Conservation (phyloP, 2,888 invertebrate species). For the Chalcis sispes region DNA sequence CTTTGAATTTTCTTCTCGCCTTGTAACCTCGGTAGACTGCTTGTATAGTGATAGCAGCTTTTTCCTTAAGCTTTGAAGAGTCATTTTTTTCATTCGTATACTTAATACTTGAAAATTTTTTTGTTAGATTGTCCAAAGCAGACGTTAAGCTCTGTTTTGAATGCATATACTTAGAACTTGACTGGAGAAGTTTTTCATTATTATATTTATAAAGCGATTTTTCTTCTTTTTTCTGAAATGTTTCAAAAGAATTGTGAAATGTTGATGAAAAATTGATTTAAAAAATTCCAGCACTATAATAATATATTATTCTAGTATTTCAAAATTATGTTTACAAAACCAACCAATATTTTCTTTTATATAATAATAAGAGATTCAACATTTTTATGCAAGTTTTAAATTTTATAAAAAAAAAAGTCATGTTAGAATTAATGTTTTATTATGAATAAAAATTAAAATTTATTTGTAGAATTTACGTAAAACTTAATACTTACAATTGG, state of each 20-base stretch:
- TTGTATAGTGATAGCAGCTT: slow-evolving; percentile 74
- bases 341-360: too few species aligned
- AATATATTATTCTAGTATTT: background rate
- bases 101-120: background rate
- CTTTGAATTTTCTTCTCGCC: slow-evolving; percentile 64
- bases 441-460: too few species aligned
- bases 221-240: background rate
- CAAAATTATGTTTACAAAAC: too few species aligned
- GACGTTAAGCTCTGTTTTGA: slow-evolving; percentile 2
- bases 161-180: slow-evolving; percentile 4
- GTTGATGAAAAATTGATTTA: too few species aligned
- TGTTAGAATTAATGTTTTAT: too few species aligned
- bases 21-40: slow-evolving; percentile 72
- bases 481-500: slow-evolving; percentile 3
- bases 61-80: slow-evolving; percentile 67
- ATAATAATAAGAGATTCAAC: background rate
- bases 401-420: too few species aligned
- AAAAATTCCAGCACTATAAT: background rate
- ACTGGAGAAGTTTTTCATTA: background rate
- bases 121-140: background rate
- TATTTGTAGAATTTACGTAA: background rate
- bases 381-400: background rate
- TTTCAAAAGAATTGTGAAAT: background rate
- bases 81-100: slow-evolving; percentile 45
- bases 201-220: background rate